A percentile compares a stretch with the other conserved stretches of the same genome.
phyloP scores from a whole-genome alignment of 2,113 vertebrate genomes.

The Smithornis capensis region DNA sequence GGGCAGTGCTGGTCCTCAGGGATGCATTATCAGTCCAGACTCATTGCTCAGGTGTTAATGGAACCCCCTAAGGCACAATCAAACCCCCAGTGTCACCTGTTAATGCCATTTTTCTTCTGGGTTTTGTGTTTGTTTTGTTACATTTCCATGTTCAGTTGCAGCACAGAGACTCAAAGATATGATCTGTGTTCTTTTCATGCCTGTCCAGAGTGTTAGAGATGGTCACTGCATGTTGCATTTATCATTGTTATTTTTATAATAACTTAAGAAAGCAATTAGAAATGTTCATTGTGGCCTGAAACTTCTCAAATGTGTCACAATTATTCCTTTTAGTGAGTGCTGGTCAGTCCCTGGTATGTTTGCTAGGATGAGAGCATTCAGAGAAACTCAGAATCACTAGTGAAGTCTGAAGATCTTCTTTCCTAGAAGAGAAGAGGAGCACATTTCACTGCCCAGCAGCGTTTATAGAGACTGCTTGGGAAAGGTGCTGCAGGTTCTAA shows the following conservation, averaged over 20 bases:
- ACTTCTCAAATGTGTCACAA: neutral
- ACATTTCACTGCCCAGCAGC: neutral
- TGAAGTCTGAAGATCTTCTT: neutral
- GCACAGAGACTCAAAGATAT: neutral
- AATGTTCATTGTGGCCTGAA: neutral
- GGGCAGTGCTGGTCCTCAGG: neutral
- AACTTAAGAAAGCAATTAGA: neutral
- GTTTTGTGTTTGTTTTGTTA: neutral
- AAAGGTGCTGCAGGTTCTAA: neutral
- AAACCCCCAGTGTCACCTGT: neutral
- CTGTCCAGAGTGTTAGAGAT: neutral
- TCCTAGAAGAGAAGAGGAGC: neutral
- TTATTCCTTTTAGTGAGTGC: neutral
- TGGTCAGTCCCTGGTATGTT: rapidly evolving
- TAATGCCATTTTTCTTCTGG: neutral
- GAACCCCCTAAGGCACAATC: neutral
- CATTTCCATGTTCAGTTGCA: neutral
- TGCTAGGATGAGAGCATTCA: neutral
- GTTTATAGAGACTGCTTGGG: neutral
- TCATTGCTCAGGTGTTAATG: rapidly evolving
- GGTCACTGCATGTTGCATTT: neutral
- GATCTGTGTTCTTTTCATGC: neutral
- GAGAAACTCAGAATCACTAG: neutral
- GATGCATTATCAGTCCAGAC: neutral
- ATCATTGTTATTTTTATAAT: neutral